A percentile compares a stretch with the other conserved stretches of the same genome.
These are phyloP conservation scores for Bembecia ichneumoniformis DNA, from an alignment of 2,888 invertebrate genomes.

Conservation along the genomic window DNA sequence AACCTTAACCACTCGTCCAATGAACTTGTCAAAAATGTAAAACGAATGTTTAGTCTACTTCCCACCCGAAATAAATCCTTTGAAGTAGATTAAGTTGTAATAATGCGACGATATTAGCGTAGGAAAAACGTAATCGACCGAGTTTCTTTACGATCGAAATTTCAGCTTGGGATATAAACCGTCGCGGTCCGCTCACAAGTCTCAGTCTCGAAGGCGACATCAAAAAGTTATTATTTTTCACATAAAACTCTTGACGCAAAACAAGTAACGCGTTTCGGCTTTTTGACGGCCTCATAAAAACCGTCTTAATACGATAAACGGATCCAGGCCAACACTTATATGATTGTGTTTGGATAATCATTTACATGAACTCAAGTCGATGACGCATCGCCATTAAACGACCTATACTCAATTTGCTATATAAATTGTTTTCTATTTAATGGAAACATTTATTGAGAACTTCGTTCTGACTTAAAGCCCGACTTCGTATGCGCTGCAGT, in stretches of 20 bases:
- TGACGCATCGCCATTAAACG: neutral
- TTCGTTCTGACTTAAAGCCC: too few relatives aligned
- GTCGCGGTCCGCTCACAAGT: conserved; percentile 20
- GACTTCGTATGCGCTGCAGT: too few relatives aligned
- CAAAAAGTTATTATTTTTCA: conserved; percentile 56
- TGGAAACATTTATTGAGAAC: too few relatives aligned
- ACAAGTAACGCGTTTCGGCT: conserved; percentile 36
- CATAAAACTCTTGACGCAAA: conserved; percentile 53
- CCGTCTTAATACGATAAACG: conserved; percentile 18
- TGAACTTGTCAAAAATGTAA: too few relatives aligned
- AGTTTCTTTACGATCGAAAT: conserved; percentile 26
- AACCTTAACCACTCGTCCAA: too few relatives aligned
- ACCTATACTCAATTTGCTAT: neutral
- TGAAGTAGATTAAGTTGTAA: too few relatives aligned
- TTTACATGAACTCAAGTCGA: neutral
- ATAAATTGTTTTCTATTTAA: too few relatives aligned
- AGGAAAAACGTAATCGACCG: conserved; percentile 1
- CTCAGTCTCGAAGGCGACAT: conserved; percentile 27
- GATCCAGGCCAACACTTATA: neutral
- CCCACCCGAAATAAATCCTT: too few relatives aligned
- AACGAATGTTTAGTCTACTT: too few relatives aligned
- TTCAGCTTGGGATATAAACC: conserved; percentile 27
- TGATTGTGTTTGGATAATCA: neutral
- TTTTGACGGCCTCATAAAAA: conserved; percentile 37
- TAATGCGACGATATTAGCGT: neutral